Base-by-base conservation (phyloP, 2,888 invertebrate species). In the Eudemis profundana region DNA sequence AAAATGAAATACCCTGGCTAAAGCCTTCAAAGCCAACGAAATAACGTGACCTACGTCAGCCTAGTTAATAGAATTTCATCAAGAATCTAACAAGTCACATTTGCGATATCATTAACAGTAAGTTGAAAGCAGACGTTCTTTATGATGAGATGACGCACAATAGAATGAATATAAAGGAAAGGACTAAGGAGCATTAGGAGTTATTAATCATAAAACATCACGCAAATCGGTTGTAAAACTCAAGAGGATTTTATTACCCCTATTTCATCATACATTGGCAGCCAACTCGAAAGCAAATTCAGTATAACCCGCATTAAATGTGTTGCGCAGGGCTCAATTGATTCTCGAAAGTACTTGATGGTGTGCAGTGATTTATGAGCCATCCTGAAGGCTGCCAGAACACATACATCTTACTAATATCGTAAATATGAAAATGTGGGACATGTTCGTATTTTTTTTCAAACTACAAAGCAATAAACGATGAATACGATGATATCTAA, bases 251-350 rank as follows among this genome's bases (percentile, higher is more conserved):
- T 33, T 50, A 50, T 15, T 51, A 36, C 7, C 15, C 15, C 44
- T 19, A 47, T 54, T 29, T 40, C 47, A 47, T 15, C 27, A 64
- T 64, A 51, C 57, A 64, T 57, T 57, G 42, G 21, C 33, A 44
- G 29, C 8, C 36, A 29, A 36, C 46, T 62, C 19, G 33, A 57
- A 64, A 57, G 17, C 40, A 15, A 10, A 40, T 40, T 27, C 38
- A 38, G 51, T 38, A 8, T 10, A 42, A 10, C 5, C n/a, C n/a
- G 38, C 21, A 33, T 8, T 2, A 12, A 27, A 8, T 17, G 27
- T 29, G 14, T 56, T 7, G 40, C 12, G 17, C 29, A 8, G 17
- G 29, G n/a, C 29, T 29, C 17, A 56, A 56, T 44, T 23, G 42
- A 44, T 56, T 44, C 29, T 42, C 12, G 33, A 17, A 29, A 51